Percentiles rank a stretch among this genome's conserved stretches.
phyloP scores from a whole-genome alignment of 2,888 invertebrate genomes.

The Cetonia aurata region DNA sequence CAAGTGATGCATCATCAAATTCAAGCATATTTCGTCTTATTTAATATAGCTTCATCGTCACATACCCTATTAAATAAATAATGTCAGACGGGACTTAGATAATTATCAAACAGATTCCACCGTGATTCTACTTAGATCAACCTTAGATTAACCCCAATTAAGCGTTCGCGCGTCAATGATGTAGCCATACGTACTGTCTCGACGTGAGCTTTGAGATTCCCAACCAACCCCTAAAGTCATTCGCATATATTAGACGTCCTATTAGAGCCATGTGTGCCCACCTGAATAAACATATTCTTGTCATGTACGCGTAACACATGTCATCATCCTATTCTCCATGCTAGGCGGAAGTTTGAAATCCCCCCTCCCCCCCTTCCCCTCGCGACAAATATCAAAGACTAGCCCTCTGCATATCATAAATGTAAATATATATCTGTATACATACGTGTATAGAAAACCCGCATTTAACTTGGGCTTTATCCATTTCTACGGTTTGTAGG shows the following conservation, averaged over 20 bases:
- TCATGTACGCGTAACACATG: slow-evolving; percentile 28
- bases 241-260: slow-evolving; percentile 30
- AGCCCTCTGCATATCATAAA: neutral
- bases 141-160: slow-evolving; percentile 22
- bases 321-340: slow-evolving; percentile 11
- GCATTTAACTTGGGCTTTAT: neutral
- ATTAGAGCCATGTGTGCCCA: slow-evolving; percentile 31
- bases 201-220: neutral
- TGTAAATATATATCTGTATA: slow-evolving; percentile 6
- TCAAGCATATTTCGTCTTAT: neutral
- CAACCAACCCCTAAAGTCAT: neutral
- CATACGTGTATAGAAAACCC: slow-evolving; percentile 1
- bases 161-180: slow-evolving; percentile 6
- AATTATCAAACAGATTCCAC: slow-evolving; percentile 16
- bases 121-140: slow-evolving; percentile 1
- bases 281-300: slow-evolving; percentile 37
- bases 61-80: neutral
- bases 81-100: neutral
- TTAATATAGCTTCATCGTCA: neutral
- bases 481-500: slow-evolving; percentile 1
- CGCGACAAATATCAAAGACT: slow-evolving; percentile 25
- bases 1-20: too few species aligned
- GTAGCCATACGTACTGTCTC: slow-evolving; percentile 3
- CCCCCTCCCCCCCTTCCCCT: neutral
- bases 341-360: slow-evolving; percentile 7